Conservation (phyloP, 2,888 invertebrate species). For the Dynastes hyllus region DNA sequence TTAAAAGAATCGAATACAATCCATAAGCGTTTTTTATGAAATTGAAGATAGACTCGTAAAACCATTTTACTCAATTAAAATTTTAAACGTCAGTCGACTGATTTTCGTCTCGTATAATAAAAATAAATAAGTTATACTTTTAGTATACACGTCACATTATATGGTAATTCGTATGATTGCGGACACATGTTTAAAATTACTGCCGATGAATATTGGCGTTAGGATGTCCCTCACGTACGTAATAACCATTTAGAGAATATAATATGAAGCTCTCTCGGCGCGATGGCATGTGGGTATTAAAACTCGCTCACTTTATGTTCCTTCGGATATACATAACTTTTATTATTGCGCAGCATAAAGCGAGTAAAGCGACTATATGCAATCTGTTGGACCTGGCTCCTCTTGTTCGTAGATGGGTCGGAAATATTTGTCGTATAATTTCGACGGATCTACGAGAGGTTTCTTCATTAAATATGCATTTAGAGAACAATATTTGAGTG, state of each 20-base stretch:
- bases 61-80: too few relatives aligned
- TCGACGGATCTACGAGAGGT: too few relatives aligned
- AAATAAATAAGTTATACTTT: background rate
- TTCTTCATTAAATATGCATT: too few relatives aligned
- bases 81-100: too few relatives aligned
- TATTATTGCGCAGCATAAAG: slow-evolving; percentile 1
- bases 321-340: slow-evolving; percentile 2
- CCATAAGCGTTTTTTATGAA: too few relatives aligned
- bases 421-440: too few relatives aligned
- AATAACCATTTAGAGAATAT: slow-evolving; percentile 46
- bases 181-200: slow-evolving; percentile 43
- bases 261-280: slow-evolving; percentile 36
- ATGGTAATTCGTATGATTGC: slow-evolving; percentile 43
- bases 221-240: slow-evolving; percentile 39
- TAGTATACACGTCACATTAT: slow-evolving; percentile 22
- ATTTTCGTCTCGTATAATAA: background rate
- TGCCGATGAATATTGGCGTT: slow-evolving; percentile 35
- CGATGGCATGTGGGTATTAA: slow-evolving; percentile 35
- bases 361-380: background rate
- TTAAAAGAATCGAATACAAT: too few relatives aligned
- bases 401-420: too few relatives aligned
- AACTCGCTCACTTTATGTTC: slow-evolving; percentile 28
- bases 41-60: too few relatives aligned
- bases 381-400: background rate
- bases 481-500: too few relatives aligned